A percentile compares a stretch with the other conserved stretches of the same genome.
These are phyloP conservation scores for Himalopsyche tibetana DNA, from an alignment of 2,888 invertebrate genomes.

Conservation along the genomic window DNA sequence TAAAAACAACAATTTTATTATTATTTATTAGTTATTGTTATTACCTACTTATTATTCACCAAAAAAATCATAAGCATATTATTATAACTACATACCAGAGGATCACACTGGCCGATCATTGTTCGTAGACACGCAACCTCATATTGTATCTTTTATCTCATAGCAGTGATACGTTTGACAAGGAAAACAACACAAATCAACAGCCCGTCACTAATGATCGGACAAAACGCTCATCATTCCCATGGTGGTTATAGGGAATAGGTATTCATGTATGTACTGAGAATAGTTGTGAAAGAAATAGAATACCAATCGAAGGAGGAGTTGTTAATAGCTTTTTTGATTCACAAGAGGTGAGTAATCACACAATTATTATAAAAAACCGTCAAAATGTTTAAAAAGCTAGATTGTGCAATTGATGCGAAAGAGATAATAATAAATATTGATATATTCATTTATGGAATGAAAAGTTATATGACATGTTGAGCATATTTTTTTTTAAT, in stretches of 20 bases:
- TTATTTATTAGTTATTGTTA: slow-evolving; percentile 20
- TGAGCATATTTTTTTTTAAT: too few species aligned
- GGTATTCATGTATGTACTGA: slow-evolving; percentile 10
- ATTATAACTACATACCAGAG: neutral
- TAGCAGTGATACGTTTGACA: neutral
- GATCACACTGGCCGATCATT: slow-evolving; percentile 27
- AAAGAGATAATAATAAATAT: too few species aligned
- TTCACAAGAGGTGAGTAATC: neutral
- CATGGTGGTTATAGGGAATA: slow-evolving; percentile 22
- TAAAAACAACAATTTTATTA: slow-evolving; percentile 12
- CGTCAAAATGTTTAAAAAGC: too few species aligned
- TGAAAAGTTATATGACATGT: too few species aligned
- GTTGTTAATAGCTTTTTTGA: neutral
- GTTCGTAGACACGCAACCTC: slow-evolving; percentile 6
- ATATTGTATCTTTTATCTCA: slow-evolving; percentile 2
- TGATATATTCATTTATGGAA: too few species aligned
- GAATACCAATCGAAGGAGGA: slow-evolving; percentile 21
- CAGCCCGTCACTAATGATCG: slow-evolving; percentile 37
- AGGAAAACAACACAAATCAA: slow-evolving; percentile 29
- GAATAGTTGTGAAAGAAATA: slow-evolving; percentile 22
- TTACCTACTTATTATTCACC: neutral
- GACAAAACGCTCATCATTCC: slow-evolving; percentile 35
- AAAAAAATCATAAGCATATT: slow-evolving; percentile 25
- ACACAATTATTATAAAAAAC: neutral
- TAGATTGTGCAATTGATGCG: too few species aligned